These are phyloP conservation scores for Eulemur mongoz DNA, from an alignment of 2,797 vertebrate species.

Conservation along the genomic window DNA sequence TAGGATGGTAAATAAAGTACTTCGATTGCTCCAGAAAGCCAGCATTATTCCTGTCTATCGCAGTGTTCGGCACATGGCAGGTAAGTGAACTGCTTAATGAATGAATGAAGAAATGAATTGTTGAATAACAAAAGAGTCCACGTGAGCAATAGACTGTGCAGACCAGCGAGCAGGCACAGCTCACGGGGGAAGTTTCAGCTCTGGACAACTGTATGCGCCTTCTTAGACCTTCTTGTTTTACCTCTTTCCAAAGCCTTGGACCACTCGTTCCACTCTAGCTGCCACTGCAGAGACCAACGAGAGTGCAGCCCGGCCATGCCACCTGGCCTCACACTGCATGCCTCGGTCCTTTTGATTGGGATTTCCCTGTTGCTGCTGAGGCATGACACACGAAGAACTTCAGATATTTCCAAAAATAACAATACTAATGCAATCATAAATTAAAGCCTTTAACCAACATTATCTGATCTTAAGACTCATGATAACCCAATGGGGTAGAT, in stretches of 20 bases:
- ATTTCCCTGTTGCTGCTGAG: not conserved
- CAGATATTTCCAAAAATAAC: not conserved
- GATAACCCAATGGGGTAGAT: not conserved
- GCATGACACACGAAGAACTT: not conserved
- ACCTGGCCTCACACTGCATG: fast-evolving
- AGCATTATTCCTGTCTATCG: not conserved
- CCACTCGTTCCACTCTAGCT: not conserved
- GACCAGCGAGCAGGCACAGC: not conserved
- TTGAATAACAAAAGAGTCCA: conserved; percentile 44
- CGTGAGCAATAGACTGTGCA: not conserved
- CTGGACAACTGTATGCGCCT: not conserved
- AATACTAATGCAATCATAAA: not conserved
- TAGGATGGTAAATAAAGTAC: not conserved
- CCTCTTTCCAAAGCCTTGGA: not conserved
- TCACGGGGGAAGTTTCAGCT: fast-evolving
- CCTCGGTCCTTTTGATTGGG: not conserved
- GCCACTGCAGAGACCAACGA: not conserved
- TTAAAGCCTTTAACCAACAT: not conserved
- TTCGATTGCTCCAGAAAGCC: not conserved
- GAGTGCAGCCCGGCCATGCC: not conserved
- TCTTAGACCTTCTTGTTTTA: not conserved
- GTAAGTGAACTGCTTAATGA: not conserved
- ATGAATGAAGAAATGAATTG: not conserved
- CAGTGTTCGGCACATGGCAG: not conserved
- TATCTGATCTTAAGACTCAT: not conserved